A percentile compares a stretch with the other conserved stretches of the same genome.
phyloP scores from a whole-genome alignment of 2,888 invertebrate genomes.

The Meta bourneti region DNA sequence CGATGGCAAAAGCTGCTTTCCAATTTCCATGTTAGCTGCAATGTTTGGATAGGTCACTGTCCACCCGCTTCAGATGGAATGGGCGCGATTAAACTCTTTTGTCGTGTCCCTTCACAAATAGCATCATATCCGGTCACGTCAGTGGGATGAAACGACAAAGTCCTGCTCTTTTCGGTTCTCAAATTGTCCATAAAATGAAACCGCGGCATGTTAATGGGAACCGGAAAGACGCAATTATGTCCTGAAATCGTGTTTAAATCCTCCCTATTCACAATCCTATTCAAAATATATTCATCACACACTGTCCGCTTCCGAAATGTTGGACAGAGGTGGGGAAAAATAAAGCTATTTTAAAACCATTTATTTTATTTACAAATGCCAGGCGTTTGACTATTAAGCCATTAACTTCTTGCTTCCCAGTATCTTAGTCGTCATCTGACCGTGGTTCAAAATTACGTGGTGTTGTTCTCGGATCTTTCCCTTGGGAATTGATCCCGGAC shows the following conservation, averaged over 20 bases:
- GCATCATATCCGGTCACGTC: constrained; percentile 2
- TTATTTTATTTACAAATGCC: too few relatives aligned
- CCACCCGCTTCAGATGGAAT: constrained; percentile 31
- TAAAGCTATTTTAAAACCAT: too few relatives aligned
- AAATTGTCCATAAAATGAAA: background rate
- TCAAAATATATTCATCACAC: too few relatives aligned
- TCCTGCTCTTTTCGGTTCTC: background rate
- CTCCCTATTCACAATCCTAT: background rate
- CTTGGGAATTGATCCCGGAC: too few relatives aligned
- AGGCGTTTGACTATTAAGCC: too few relatives aligned
- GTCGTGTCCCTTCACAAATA: constrained; percentile 17
- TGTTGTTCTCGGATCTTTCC: too few relatives aligned
- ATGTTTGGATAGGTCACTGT: constrained; percentile 39
- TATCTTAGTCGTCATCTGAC: too few relatives aligned
- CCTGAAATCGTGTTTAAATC: background rate
- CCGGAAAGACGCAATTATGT: background rate
- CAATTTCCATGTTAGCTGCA: constrained; percentile 11
- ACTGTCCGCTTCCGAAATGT: too few relatives aligned
- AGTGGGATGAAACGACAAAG: background rate
- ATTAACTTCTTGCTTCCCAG: too few relatives aligned
- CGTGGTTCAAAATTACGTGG: too few relatives aligned
- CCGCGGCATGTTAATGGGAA: background rate
- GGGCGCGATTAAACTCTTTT: constrained; percentile 30
- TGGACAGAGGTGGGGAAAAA: too few relatives aligned
- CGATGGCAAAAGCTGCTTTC: constrained; percentile 16